Evolutionary conservation across 1,140 invertebrate species (phyloP).

Genomic region (Drosophila repleta): DNA sequence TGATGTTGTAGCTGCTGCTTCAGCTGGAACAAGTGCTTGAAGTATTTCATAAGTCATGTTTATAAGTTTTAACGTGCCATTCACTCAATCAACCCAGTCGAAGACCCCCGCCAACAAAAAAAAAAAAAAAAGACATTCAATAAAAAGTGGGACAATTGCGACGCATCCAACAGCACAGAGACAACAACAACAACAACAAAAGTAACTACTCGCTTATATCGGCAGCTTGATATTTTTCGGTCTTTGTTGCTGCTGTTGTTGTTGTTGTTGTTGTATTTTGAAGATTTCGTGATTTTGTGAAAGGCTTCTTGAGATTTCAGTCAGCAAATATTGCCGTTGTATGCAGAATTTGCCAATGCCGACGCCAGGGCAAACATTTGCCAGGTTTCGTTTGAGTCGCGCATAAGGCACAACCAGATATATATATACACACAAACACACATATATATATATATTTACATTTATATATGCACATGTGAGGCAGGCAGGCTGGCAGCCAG

Average conservation of each 20-base stretch:
- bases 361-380: constrained; percentile 53
- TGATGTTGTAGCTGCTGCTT: constrained; percentile 53
- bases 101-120: constrained; percentile 15
- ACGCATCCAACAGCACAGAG: constrained; percentile 52
- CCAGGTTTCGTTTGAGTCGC: constrained; percentile 53
- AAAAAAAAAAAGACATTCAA: constrained; percentile 68
- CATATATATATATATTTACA: constrained; percentile 6
- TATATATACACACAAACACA: constrained; percentile 20
- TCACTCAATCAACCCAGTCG: constrained; percentile 70
- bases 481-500: constrained; percentile 50
- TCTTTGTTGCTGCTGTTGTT: too few relatives aligned
- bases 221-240: constrained; percentile 40
- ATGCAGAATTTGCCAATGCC: constrained; percentile 71
- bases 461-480: constrained; percentile 14
- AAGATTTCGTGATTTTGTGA: constrained; percentile 80
- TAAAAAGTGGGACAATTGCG: constrained; percentile 80
- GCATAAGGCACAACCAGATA: constrained; percentile 34
- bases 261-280: constrained; percentile 27
- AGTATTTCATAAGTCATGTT: constrained; percentile 82
- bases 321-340: constrained; percentile 51
- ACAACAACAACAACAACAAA: constrained; percentile 21
- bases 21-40: constrained; percentile 58
- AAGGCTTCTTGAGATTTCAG: constrained; percentile 68
- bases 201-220: constrained; percentile 44
- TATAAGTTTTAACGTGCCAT: constrained; percentile 80